Conservation (phyloP, 2,113 vertebrate species). For the Pungitius pungitius region DNA sequence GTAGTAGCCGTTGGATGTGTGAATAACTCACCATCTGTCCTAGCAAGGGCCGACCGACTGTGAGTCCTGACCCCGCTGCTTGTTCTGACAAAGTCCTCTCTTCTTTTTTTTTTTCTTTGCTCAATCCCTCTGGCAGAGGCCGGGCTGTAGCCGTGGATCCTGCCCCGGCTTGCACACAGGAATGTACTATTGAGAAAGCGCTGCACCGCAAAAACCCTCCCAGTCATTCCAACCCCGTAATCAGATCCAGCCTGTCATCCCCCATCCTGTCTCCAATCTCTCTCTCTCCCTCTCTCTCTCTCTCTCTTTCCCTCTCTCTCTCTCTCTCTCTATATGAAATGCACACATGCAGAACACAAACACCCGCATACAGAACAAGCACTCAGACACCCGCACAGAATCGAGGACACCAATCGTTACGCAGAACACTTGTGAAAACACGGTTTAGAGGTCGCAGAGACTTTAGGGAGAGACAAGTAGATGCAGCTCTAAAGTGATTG, state of each 20-base stretch:
- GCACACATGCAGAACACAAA: constrained; percentile 60
- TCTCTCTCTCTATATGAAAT: constrained; percentile 46
- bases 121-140: constrained; percentile 65
- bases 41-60: constrained; percentile 50
- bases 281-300: constrained; percentile 39
- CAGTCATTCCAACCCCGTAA: constrained; percentile 79
- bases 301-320: constrained; percentile 27
- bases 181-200: constrained; percentile 82
- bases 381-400: constrained; percentile 55
- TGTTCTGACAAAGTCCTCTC: constrained; percentile 46
- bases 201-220: constrained; percentile 72
- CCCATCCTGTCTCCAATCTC: constrained; percentile 70
- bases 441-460: constrained; percentile 16
- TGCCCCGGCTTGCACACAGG: constrained; percentile 74
- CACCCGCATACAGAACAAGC: constrained; percentile 51
- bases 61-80: constrained; percentile 53
- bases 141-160: constrained; percentile 55
- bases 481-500: constrained; percentile 3
- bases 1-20: constrained; percentile 29
- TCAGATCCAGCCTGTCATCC: constrained; percentile 80
- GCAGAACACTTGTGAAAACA: constrained; percentile 55
- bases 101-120: constrained; percentile 18
- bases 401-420: constrained; percentile 60
- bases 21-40: constrained; percentile 59
- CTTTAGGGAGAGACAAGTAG: constrained; percentile 1